Conservation (phyloP, 53 echinoderm and acorn worm species). For the Paelopatides confundens region DNA sequence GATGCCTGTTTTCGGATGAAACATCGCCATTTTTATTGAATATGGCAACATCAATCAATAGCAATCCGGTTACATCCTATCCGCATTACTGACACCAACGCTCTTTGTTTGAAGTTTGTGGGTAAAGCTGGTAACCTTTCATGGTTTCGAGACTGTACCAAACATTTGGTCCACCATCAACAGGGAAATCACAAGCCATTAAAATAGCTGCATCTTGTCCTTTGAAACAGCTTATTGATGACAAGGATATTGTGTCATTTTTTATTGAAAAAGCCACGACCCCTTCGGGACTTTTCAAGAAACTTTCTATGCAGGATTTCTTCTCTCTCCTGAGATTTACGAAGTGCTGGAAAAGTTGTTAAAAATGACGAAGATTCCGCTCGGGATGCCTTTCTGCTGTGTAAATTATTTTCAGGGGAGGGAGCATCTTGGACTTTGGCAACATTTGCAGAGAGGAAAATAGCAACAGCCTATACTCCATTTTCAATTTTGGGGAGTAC, state of each 20-base stretch:
- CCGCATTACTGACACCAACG: background rate
- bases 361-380: conserved; percentile 1
- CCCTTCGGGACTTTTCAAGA: conserved; percentile 32
- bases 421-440: conserved; percentile 21
- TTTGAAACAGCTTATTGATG: no score
- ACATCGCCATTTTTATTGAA: background rate
- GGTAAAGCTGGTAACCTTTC: no score
- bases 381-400: conserved; percentile 25
- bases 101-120: conserved; percentile 9
- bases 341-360: background rate
- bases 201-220: no score
- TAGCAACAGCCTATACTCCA: background rate
- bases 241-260: conserved; percentile 32
- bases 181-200: conserved; percentile 58
- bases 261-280: conserved; percentile 23
- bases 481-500: conserved; percentile 50
- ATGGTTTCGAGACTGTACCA: no score
- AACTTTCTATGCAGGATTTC: conserved; percentile 10
- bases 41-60: conserved; percentile 5
- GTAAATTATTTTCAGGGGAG: conserved; percentile 55
- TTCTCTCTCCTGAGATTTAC: conserved; percentile 46
- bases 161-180: conserved; percentile 47
- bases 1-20: background rate
- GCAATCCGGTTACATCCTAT: background rate
- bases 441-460: conserved; percentile 4